Evolutionary conservation across 2,113 vertebrate genomes (phyloP), one percentile per base, ranked within the genome.

Genomic region (Vombatus ursinus): DNA sequence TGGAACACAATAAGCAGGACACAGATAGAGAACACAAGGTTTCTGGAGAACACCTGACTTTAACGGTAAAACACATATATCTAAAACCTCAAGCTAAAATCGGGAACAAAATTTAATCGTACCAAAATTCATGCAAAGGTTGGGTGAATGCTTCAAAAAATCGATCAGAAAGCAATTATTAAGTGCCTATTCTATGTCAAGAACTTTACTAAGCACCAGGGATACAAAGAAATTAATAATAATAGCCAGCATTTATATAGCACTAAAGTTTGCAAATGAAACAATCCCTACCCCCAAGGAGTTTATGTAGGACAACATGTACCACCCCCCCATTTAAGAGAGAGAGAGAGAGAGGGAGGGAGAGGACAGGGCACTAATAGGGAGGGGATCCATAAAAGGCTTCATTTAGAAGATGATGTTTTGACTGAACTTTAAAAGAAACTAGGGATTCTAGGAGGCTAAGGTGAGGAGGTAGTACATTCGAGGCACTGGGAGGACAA

Each of bases 11-110:
- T 61, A 92, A 97, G 2, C 12, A 93, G 84, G 3, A 50, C 47
- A 95, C 51, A 92, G 95, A 92, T 22, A 57, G 31, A 47, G 92
- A 94, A 16, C 37, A 2, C 23, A 91, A 94, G 2, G 0, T 90
- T 94, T 51, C 16, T 94, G 12, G 57, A 92, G 94, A 96, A 94
- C 5, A 2, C 49, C 37, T 92, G 28, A 94, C 91, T 92, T 12
- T 31, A 53, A 94, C 6, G 24, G 3, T 12, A 54, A 97, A 89
- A 95, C n/a, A 9, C 3, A 52, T 19, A 91, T 24, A 3, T 48
- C 91, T 92, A 89, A 94, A 96, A 95, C 1, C 50, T 94, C 7
- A 37, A 50, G 52, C 95, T 95, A 94, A 97, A 95, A 94, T 92
- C 23, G 93, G 8, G 23, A 3, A 0, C 24, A 50, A 91, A 47